phyloP scores from a whole-genome alignment of 53 echinoderm and acorn worm species.

The Mesocentrotus franciscanus region DNA sequence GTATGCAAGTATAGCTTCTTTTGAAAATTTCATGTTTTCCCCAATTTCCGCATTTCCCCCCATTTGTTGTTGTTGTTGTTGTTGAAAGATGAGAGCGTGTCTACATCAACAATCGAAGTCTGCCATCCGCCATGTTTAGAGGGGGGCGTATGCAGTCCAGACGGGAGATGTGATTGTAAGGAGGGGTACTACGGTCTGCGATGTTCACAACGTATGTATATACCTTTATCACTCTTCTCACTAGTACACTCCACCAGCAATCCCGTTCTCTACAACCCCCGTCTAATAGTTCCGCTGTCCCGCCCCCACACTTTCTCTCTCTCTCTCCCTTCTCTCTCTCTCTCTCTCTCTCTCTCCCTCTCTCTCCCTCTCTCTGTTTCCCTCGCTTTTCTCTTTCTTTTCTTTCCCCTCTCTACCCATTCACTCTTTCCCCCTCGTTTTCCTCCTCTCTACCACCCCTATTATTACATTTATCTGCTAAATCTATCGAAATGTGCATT shows the following conservation, averaged over 20 bases:
- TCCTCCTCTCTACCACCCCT: neutral
- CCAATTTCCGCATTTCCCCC: neutral
- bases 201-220: slow-evolving; percentile 36
- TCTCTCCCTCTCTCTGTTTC: neutral
- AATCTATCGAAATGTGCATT: too few relatives aligned
- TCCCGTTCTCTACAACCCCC: neutral
- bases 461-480: too few relatives aligned
- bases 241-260: neutral
- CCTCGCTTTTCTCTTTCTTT: neutral
- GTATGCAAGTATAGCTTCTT: neutral
- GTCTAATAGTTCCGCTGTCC: neutral
- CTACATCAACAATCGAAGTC: neutral
- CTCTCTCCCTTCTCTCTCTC: neutral
- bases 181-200: slow-evolving; percentile 57
- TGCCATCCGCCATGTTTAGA: slow-evolving; percentile 48
- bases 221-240: too few relatives aligned
- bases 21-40: neutral
- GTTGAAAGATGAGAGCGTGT: neutral
- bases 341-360: neutral
- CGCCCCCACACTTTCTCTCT: too few relatives aligned
- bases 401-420: neutral
- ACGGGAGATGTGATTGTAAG: slow-evolving; percentile 51
- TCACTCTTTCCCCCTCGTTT: neutral
- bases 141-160: slow-evolving; percentile 46
- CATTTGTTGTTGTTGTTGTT: neutral